These are phyloP conservation scores for Nerophis ophidion DNA, from an alignment of 2,113 vertebrate genomes.

Conservation along the genomic window DNA sequence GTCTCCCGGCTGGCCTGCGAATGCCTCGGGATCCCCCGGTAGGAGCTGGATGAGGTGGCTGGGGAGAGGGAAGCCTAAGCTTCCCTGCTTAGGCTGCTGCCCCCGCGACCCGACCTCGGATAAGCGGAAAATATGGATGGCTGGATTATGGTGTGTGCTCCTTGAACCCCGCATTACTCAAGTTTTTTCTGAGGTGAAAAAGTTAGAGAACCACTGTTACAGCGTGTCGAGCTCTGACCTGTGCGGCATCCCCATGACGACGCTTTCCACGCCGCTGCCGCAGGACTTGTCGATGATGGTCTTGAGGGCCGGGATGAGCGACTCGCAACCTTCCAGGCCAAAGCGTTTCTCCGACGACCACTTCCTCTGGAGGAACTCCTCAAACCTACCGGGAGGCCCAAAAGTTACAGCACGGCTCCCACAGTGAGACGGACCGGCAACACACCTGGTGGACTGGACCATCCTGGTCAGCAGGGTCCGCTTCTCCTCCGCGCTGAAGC, in stretches of 20 bases:
- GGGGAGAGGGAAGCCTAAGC: too few relatives aligned
- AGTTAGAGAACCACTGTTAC: too few relatives aligned
- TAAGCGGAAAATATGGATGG: too few relatives aligned
- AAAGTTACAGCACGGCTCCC: too few relatives aligned
- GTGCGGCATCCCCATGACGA: slow-evolving; percentile 99
- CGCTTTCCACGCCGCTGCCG: slow-evolving; percentile 87
- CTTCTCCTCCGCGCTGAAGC: slow-evolving; percentile 85
- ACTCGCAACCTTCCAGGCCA: slow-evolving; percentile 93
- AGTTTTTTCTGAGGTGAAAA: too few relatives aligned
- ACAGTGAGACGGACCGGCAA: too few relatives aligned
- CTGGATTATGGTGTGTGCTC: not conserved
- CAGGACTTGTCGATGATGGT: slow-evolving; percentile 97
- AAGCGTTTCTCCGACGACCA: slow-evolving; percentile 98
- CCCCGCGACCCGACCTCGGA: too few relatives aligned
- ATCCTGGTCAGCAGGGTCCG: slow-evolving; percentile 82
- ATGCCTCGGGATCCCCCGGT: too few relatives aligned
- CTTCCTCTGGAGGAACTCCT: slow-evolving; percentile 96
- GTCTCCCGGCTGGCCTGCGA: too few relatives aligned
- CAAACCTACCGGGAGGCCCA: slow-evolving; percentile 74
- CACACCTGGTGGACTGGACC: slow-evolving; percentile 86
- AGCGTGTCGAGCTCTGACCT: slow-evolving; percentile 68
- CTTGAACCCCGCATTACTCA: too few relatives aligned
- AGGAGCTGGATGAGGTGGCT: too few relatives aligned
- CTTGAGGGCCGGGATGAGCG: slow-evolving; percentile 93
- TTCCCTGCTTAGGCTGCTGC: too few relatives aligned